Base-by-base conservation (phyloP, 2,888 invertebrate species). In the Phrixothrix hirtus region DNA sequence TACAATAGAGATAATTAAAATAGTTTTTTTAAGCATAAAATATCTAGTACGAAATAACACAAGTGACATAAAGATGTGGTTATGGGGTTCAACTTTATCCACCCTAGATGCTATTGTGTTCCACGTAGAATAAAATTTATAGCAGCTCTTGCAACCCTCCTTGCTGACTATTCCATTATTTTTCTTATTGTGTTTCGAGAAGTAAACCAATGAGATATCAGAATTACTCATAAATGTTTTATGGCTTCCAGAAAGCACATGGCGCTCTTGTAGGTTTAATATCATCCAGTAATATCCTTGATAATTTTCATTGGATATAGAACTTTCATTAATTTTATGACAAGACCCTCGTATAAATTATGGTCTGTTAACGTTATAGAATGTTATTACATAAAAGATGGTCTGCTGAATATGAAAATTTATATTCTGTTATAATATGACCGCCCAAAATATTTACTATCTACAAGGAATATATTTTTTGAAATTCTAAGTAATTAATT, bases 251-350 rank as follows among this genome's bases (percentile, higher is more conserved):
- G 48, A 59, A 44, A 39, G 45, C 55, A 59, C 52, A 59, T 59
- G 59, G 59, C 55, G 57, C 45, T 57, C 54, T 57, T 43, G 37
- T 44, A 55, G 42, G 35, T 46, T 52, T 53, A 53, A 55, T 49
- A 45, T 49, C 38, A 49, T 44, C 35, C 44, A 11, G 49, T 45
- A 55, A 55, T 55, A 55, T 53, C 34, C 43, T 48, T 47, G 48
- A 53, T 48, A 47, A 53, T 53, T 53, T 53, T 52, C 37, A 42
- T 39, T 41, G 43, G 42, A 43, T 47, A 35, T 48, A 43, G 25
- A 53, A 48, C 42, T 44, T 53, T 53, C 53, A 53, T 53, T 53
- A 53, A 48, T 47, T 53, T 53, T 53, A 53, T 29, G 38, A 32
- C 34, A 27, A 39, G 34, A 48, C 38, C 38, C 43, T 43, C 48